Base-by-base conservation (phyloP, 1,140 invertebrate species). In the Drosophila santomea region DNA sequence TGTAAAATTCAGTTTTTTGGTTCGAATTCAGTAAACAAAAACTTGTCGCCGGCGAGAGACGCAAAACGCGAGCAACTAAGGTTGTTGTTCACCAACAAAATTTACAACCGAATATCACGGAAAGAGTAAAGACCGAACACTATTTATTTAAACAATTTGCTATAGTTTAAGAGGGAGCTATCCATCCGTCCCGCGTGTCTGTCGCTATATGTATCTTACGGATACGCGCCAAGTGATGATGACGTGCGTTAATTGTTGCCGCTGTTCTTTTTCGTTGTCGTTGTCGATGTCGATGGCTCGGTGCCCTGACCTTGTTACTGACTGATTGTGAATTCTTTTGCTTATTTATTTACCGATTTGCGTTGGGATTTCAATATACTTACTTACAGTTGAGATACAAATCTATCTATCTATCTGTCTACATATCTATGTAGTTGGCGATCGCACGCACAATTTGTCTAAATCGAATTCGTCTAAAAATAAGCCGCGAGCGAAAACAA, bases 1-100 rank as follows among this genome's bases (percentile, higher is more conserved):
- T 89, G 67, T 84, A 80, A 84, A 89, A 89, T 78, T 84, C 84
- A 74, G 72, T 84, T 90, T 90, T 89, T 89, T 82, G 77, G 69
- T 88, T 88, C 73, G 77, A 90, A 91, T 90, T 91, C 90, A 91
- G 90, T 91, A 91, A 91, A 91, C 90, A 91, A 91, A 91, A 90
- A 90, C 88, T 91, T 91, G 90, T 91, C 85, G 90, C 90, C 80
- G 90, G 82, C 74, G 88, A 69, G 90, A 91, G 85, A 90, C 85
- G 77, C 73, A 63, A 61, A 61, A 76, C 75, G 71, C 54, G 78
- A 68, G 32, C 32, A 10, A 68, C 78, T 50, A 39, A 77, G 55
- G 47, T 43, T 67, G 47, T 43, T 67, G 15, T 52, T 8, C 28
- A 17, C 48, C 32, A 11, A 63, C 51, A 63, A 54, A 61, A 62